phyloP scores from a whole-genome alignment of 2,888 invertebrate species.

The Anagyrus pseudococci region DNA sequence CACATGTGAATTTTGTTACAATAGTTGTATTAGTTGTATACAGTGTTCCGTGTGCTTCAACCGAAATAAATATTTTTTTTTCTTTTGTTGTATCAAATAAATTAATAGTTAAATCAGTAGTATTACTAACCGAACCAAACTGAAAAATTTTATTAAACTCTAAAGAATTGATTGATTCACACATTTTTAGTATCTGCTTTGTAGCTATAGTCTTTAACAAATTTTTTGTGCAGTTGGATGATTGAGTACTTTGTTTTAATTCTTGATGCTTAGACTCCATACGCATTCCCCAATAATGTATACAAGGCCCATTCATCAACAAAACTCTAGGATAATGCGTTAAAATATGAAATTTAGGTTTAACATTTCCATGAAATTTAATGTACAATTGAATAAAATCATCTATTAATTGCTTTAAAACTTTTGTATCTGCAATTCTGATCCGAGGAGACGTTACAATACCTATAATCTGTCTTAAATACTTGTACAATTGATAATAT shows the following conservation, averaged over 20 bases:
- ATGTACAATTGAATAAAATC: conserved; percentile 22
- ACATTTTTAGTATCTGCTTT: neutral
- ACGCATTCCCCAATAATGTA: conserved; percentile 29
- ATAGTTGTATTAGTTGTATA: neutral
- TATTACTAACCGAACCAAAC: neutral
- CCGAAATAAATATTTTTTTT: neutral
- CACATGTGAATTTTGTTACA: neutral
- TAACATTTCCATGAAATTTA: conserved; percentile 26
- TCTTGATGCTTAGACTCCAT: conserved; percentile 24
- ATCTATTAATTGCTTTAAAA: conserved; percentile 11
- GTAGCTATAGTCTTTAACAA: neutral
- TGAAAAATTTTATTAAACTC: neutral
- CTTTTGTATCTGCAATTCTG: conserved; percentile 9
- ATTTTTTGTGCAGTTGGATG: neutral
- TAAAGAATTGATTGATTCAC: neutral
- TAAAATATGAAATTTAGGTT: conserved; percentile 34
- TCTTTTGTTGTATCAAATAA: neutral
- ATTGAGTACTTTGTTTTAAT: neutral
- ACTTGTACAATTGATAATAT: conserved; percentile 24
- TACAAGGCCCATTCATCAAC: conserved; percentile 17
- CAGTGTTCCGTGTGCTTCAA: neutral
- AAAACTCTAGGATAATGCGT: conserved; percentile 19
- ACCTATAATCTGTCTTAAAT: conserved; percentile 28
- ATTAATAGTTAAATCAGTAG: neutral
- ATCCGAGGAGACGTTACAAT: conserved; percentile 23